Evolutionary conservation across 1,140 invertebrate genomes (phyloP).

Genomic region (Drosophila gunungcola): DNA sequence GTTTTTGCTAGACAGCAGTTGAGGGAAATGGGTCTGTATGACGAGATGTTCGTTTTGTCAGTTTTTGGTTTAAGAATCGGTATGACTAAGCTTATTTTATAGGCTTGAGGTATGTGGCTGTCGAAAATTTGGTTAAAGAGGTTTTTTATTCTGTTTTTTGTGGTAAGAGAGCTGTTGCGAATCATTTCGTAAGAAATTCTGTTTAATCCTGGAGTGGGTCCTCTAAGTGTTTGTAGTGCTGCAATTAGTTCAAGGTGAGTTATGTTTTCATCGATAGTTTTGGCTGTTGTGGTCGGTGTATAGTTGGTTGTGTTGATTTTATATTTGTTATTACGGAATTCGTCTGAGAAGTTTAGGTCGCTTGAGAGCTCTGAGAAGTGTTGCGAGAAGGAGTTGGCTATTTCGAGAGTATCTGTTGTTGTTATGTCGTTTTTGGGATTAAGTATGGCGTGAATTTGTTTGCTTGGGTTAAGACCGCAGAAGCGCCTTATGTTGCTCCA

Average conservation of each 20-base stretch:
- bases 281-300: conserved; percentile 6
- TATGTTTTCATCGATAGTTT: conserved; percentile 7
- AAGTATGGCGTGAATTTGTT: conserved; percentile 4
- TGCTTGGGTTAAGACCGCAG: conserved; percentile 7
- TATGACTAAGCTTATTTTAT: neutral
- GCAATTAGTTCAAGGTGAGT: conserved; percentile 1
- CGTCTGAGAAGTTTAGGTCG: conserved; percentile 5
- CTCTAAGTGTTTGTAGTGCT: conserved; percentile 4
- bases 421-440: conserved; percentile 7
- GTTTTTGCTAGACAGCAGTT: neutral
- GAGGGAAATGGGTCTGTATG: too few species aligned
- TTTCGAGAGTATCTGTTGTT: conserved; percentile 14
- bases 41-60: too few species aligned
- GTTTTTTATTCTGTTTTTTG: neutral
- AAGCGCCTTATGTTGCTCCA: neutral
- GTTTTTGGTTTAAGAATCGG: too few species aligned
- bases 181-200: neutral
- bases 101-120: conserved; percentile 3
- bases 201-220: conserved; percentile 1
- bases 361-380: conserved; percentile 10
- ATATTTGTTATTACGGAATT: conserved; percentile 2
- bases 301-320: conserved; percentile 8
- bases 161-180: neutral
- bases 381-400: conserved; percentile 5
- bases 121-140: neutral